phyloP scores from a whole-genome alignment of 2,888 invertebrate species.

The Stictocephala bisonia region DNA sequence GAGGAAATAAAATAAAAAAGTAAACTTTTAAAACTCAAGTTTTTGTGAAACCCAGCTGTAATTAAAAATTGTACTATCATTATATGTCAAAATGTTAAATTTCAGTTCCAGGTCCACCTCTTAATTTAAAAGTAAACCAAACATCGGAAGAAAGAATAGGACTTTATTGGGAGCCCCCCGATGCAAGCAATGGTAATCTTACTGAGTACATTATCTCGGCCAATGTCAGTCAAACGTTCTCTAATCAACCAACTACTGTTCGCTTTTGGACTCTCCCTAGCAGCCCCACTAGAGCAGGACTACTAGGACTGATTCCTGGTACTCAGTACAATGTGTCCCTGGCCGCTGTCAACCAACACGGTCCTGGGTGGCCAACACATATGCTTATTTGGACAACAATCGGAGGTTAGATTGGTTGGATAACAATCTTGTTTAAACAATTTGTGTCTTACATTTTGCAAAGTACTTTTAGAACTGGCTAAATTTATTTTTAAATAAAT shows the following conservation, averaged over 20 bases:
- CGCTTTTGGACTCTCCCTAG: conserved; percentile 61
- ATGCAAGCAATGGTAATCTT: conserved; percentile 66
- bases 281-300: conserved; percentile 61
- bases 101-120: conserved; percentile 79
- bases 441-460: too few species aligned
- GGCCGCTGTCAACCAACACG: conserved; percentile 72
- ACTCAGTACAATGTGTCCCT: conserved; percentile 81
- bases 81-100: too few species aligned
- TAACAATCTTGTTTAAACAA: too few species aligned
- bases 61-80: too few species aligned
- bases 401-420: too few species aligned
- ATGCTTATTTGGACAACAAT: conserved; percentile 76
- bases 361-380: conserved; percentile 70
- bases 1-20: too few species aligned
- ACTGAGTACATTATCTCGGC: conserved; percentile 65
- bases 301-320: conserved; percentile 74
- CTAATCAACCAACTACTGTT: conserved; percentile 59
- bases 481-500: too few species aligned
- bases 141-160: conserved; percentile 73
- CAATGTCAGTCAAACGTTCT: conserved; percentile 61
- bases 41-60: too few species aligned
- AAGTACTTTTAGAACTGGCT: too few species aligned
- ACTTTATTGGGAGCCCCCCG: conserved; percentile 66
- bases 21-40: too few species aligned
- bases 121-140: conserved; percentile 68